Percentiles rank a stretch among this genome's conserved stretches.
Conservation (phyloP, 2,888 invertebrate genomes). For the Cheilosia vernalis region DNA sequence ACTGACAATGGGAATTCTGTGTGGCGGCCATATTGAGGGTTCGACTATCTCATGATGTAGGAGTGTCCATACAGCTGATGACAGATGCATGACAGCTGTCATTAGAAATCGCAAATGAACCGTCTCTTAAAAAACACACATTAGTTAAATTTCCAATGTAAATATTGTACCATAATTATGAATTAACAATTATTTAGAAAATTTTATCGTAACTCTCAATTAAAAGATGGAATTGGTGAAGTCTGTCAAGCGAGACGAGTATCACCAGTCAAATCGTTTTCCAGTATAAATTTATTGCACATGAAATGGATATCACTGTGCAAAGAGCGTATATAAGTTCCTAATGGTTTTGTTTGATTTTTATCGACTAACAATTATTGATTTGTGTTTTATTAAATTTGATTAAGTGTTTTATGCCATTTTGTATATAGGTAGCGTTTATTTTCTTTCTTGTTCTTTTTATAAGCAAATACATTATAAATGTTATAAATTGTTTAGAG, state of each 20-base stretch:
- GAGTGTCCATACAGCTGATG: constrained; percentile 78
- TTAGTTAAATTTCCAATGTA: constrained; percentile 65
- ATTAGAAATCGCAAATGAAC: constrained; percentile 34
- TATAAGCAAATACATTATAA: constrained; percentile 48
- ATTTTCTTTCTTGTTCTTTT: constrained; percentile 11
- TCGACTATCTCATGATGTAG: constrained; percentile 82
- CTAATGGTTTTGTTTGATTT: constrained; percentile 68
- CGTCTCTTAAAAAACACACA: constrained; percentile 27
- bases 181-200: constrained; percentile 45
- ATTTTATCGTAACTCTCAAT: constrained; percentile 48
- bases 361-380: constrained; percentile 27
- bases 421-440: constrained; percentile 80
- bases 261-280: constrained; percentile 49
- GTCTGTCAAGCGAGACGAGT: constrained; percentile 13
- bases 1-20: constrained; percentile 87
- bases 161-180: constrained; percentile 65
- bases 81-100: constrained; percentile 60
- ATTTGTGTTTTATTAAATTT: constrained; percentile 1
- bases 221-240: constrained; percentile 20
- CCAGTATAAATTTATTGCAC: constrained; percentile 57
- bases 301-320: constrained; percentile 43
- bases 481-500: constrained; percentile 71
- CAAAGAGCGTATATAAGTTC: constrained; percentile 78
- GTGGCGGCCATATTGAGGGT: constrained; percentile 89
- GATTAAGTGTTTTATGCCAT: constrained; percentile 1